Evolutionary conservation across 1,140 invertebrate species (phyloP), one percentile per base, ranked within the genome.

Genomic region (Cydia strobilella): DNA sequence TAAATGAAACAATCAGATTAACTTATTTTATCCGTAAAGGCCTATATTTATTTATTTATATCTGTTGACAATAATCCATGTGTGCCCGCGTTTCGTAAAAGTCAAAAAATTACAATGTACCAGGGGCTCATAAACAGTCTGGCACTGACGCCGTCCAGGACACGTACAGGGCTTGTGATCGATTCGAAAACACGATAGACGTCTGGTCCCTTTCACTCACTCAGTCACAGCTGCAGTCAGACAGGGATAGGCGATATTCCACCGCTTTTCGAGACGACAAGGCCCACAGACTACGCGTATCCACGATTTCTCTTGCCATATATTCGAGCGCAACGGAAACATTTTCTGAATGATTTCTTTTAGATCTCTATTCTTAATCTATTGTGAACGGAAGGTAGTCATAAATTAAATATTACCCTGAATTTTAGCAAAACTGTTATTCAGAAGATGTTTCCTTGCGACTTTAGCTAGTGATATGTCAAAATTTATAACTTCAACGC

Each of bases 41-140:
- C 86, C 85, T 89, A 88, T 89, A 87, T 87, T 85, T 82, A 84
- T 85, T 82, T 80, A 84, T 85, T 79, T 85, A 81, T 79, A 78
- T 77, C 45, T 72, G 71, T 72, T 72, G 71, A 76, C 77, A 75
- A 75, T 76, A 73, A 72, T 76, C 71, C 74, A 48, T 23, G 74
- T 76, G 76, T 82, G 78, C 76, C 77, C 78, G 76, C 72, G 54
- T 79, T 54, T 31, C 31, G 65, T 66, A 62, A 35, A 72, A 72
- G 39, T 72, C 71, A 72, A 72, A 72, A 72, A 72, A 72, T 72
- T 72, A 72, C 71, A 72, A 72, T n/a, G 65, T 72, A 72, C 71
- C 45, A 45, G 71, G 71, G 71, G 42, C 71, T 23, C 71, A 72
- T 42, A 69, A 31, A 69, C 65, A 72, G 69, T 72, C 71, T 42